Base-by-base conservation (phyloP, 2,888 invertebrate genomes). In the Philhelius pedissequus region DNA sequence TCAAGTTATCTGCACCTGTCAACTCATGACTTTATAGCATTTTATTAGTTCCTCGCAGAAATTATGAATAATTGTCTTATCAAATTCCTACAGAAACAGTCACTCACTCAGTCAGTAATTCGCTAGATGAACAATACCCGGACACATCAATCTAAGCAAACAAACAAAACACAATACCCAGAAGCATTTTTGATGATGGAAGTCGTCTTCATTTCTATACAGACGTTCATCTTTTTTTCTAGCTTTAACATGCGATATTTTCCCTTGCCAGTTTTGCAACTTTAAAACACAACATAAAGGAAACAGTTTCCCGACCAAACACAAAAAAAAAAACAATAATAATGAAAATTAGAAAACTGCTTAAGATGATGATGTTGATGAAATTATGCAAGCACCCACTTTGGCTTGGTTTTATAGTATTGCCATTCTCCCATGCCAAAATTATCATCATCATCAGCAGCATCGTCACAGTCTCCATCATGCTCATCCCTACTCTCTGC, bases 341-440 rank as follows among this genome's bases (percentile, higher is more conserved):
- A 58, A 71, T 66, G 81, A 70, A 76, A 80, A 75, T 70, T 52
- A 76, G 66, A 76, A 77, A 81, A 71, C 66, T 43, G 52, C 71
- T 71, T 25, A 45, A 79, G 60, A 64, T 32, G 35, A 35, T 32
- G 32, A 80, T 32, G 54, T 30, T 60, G 43, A 66, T 66, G 68
- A 68, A 64, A 83, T 83, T 83, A 83, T 79, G 83, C 83, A 83
- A 83, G 79, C 79, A 70, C 73, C 78, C 70, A 64, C 64, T 64
- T 75, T 62, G 40, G 79, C 52, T 60, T 60, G 60, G 52, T 45
- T 79, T 74, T 32, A n/a, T n/a, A 50, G 64, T 54, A 56, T 77
- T 48, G 32, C 74, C 30, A 52, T 48, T 68, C 52, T 66, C 43
- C 40, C 71, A 77, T 38, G 66, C 32, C 70, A 77, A 38, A 70